Conservation (phyloP, 2,113 vertebrate species). For the Siniperca chuatsi region DNA sequence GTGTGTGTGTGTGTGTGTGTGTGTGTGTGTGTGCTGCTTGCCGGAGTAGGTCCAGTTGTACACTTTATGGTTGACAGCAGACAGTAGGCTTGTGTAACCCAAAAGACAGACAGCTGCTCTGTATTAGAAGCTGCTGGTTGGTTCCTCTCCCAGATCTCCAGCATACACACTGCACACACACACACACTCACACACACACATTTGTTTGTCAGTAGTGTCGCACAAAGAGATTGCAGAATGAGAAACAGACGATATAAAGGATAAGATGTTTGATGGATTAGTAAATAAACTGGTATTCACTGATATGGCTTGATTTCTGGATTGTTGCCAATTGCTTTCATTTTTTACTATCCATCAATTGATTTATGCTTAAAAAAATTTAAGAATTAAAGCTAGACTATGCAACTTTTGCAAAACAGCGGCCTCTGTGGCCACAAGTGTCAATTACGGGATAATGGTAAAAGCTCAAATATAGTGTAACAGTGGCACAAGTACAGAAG, state of each 20-base stretch:
- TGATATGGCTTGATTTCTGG: not conserved
- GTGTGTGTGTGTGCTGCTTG: slow-evolving; percentile 14
- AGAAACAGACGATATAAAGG: not conserved
- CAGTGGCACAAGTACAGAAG: not conserved
- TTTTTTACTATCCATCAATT: not conserved
- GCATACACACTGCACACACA: slow-evolving; percentile 38
- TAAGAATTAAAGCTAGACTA: not conserved
- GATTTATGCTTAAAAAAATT: not conserved
- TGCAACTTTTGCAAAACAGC: not conserved
- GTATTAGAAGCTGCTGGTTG: slow-evolving; percentile 73
- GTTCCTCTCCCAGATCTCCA: slow-evolving; percentile 62
- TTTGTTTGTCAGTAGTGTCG: slow-evolving; percentile 51
- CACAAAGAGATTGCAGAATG: slow-evolving; percentile 14
- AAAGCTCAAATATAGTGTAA: not conserved
- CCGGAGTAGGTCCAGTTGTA: slow-evolving; percentile 63
- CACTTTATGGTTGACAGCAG: slow-evolving; percentile 71
- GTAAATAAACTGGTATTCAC: slow-evolving; percentile 20
- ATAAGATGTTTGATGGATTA: slow-evolving; percentile 41
- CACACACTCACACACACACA: slow-evolving; percentile 19
- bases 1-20: slow-evolving; percentile 9
- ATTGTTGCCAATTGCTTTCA: not conserved
- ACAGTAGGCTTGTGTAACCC: slow-evolving; percentile 76
- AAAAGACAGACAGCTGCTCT: slow-evolving; percentile 82
- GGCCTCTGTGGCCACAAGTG: slow-evolving; percentile 1
- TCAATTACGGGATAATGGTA: not conserved